These are phyloP conservation scores for Rachycentron canadum DNA, from an alignment of 2,797 vertebrate genomes.

Conservation along the genomic window DNA sequence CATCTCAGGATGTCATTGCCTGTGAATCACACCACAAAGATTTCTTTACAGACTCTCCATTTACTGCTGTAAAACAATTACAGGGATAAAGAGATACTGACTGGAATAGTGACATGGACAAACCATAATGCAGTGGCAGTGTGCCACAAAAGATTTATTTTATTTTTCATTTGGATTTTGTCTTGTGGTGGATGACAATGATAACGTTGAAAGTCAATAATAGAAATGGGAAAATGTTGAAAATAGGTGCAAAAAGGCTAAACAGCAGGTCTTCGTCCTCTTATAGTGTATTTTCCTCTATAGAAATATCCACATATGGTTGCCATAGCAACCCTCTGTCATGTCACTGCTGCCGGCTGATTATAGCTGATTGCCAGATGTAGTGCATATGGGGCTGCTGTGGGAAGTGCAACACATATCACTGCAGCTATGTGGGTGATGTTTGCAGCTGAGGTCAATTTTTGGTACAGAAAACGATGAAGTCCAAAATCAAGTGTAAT, in stretches of 20 bases:
- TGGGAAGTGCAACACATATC: conserved; percentile 14
- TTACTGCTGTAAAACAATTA: neutral
- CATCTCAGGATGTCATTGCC: conserved; percentile 6
- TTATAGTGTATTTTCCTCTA: conserved; percentile 23
- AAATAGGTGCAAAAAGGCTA: neutral
- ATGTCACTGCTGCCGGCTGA: conserved; percentile 18
- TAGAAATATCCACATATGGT: conserved; percentile 20
- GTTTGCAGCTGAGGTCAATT: neutral
- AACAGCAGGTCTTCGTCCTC: conserved; percentile 4
- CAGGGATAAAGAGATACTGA: neutral
- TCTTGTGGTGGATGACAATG: neutral
- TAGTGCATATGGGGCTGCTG: conserved; percentile 30
- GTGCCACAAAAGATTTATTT: neutral
- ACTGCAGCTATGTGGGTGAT: conserved; percentile 6
- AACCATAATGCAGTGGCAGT: neutral
- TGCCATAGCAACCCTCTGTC: conserved; percentile 40
- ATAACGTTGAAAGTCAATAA: neutral
- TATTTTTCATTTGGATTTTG: neutral
- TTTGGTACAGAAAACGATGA: conserved; percentile 8
- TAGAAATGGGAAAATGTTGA: neutral
- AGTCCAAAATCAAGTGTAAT: neutral
- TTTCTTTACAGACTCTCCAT: conserved; percentile 5
- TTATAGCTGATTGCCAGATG: conserved; percentile 44
- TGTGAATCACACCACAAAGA: conserved; percentile 15
- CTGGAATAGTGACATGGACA: neutral